Conservation (phyloP, 2,113 vertebrate species). For the Mesembrinibis cayennensis region DNA sequence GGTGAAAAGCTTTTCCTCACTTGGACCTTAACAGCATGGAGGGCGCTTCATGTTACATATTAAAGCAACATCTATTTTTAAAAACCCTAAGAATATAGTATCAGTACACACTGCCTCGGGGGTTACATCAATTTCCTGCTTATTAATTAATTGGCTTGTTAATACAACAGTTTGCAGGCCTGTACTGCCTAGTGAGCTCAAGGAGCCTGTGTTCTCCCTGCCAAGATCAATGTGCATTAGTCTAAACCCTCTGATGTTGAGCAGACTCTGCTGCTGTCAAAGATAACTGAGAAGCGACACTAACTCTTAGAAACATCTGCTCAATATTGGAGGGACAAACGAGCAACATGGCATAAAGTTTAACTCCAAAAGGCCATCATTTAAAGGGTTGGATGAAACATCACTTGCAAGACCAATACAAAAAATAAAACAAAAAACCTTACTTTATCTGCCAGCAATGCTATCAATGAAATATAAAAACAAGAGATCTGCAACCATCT, state of each 20-base stretch:
- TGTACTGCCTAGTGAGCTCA: conserved; percentile 57
- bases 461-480: background rate
- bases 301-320: conserved; percentile 69
- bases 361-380: background rate
- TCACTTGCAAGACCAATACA: background rate
- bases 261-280: conserved; percentile 69
- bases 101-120: conserved; percentile 1
- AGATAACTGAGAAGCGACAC: conserved; percentile 66
- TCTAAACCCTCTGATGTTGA: conserved; percentile 68
- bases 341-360: background rate
- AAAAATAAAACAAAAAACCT: background rate
- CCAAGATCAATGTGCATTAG: conserved; percentile 77
- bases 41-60: background rate
- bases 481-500: background rate
- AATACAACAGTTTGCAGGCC: conserved; percentile 65
- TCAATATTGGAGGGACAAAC: conserved; percentile 6
- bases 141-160: conserved; percentile 75
- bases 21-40: background rate
- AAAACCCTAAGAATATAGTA: conserved; percentile 1
- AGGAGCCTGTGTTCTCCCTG: conserved; percentile 56
- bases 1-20: background rate
- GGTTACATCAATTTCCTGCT: conserved; percentile 59
- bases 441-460: background rate
- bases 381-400: background rate
- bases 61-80: conserved; percentile 35